A percentile compares a stretch with the other conserved stretches of the same genome.
Evolutionary conservation across 1,140 invertebrate species (phyloP).

Genomic region (Drosophila mauritiana): DNA sequence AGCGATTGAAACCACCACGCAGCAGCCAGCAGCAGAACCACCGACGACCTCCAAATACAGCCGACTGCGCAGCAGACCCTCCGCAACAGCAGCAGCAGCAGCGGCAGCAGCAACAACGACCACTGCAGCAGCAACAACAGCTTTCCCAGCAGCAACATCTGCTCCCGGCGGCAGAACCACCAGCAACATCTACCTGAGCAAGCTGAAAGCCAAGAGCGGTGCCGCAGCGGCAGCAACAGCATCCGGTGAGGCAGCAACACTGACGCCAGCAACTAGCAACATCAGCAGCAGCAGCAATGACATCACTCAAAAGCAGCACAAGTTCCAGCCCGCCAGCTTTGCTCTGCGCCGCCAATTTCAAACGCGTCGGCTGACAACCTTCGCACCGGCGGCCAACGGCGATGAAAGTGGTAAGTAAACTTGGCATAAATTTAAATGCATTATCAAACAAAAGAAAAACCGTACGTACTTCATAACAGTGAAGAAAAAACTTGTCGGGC

Average conservation of each 20-base stretch:
- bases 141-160: conserved; percentile 26
- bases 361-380: conserved; percentile 72
- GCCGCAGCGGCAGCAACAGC: conserved; percentile 10
- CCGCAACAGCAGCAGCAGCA: conserved; percentile 21
- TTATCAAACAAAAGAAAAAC: background rate
- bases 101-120: conserved; percentile 12
- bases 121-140: conserved; percentile 16
- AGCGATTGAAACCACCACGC: conserved; percentile 38
- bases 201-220: conserved; percentile 59
- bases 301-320: conserved; percentile 57
- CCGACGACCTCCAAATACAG: conserved; percentile 65
- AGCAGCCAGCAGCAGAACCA: conserved; percentile 38
- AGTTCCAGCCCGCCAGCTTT: conserved; percentile 62
- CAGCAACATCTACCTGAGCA: conserved; percentile 57
- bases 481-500: too few relatives aligned
- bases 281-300: conserved; percentile 37
- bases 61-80: conserved; percentile 53
- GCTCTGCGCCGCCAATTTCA: conserved; percentile 77
- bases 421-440: background rate
- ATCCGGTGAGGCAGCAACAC: conserved; percentile 47
- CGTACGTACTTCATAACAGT: background rate
- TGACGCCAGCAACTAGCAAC: conserved; percentile 36
- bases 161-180: conserved; percentile 35
- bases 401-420: conserved; percentile 72
- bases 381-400: conserved; percentile 42